A percentile compares a stretch with the other conserved stretches of the same genome.
Conservation (phyloP, 2,888 invertebrate genomes). For the Busseola fusca region DNA sequence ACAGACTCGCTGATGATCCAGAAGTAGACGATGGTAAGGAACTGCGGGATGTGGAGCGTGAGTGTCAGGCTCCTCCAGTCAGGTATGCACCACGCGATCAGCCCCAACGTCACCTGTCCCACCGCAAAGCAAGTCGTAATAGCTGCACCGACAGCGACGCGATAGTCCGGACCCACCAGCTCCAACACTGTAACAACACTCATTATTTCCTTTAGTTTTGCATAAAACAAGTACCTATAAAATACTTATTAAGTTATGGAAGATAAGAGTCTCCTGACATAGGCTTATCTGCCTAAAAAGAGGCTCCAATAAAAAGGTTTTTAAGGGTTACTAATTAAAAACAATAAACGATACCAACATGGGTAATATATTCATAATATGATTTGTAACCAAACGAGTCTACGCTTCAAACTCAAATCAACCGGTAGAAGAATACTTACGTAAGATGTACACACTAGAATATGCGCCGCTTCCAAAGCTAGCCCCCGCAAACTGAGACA, state of each 20-base stretch:
- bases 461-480: conserved; percentile 91
- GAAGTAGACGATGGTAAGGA: conserved; percentile 90
- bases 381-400: background rate
- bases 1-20: conserved; percentile 92
- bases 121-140: conserved; percentile 91
- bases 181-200: conserved; percentile 90
- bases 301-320: too few species aligned
- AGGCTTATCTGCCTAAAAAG: too few species aligned
- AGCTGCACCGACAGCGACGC: conserved; percentile 91
- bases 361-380: background rate
- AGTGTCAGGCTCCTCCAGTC: conserved; percentile 92
- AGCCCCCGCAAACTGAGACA: conserved; percentile 92
- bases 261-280: too few species aligned
- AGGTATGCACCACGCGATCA: conserved; percentile 91
- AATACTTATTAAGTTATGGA: too few species aligned
- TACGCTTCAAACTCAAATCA: background rate
- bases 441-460: conserved; percentile 91
- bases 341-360: too few species aligned
- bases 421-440: conserved; percentile 74
- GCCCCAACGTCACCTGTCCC: conserved; percentile 91
- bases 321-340: too few species aligned
- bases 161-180: conserved; percentile 91
- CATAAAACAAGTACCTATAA: too few species aligned
- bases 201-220: too few species aligned
- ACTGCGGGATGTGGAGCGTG: conserved; percentile 91